Evolutionary conservation across 2,797 vertebrate genomes (phyloP).

Genomic region (Mionectes olivaceus): DNA sequence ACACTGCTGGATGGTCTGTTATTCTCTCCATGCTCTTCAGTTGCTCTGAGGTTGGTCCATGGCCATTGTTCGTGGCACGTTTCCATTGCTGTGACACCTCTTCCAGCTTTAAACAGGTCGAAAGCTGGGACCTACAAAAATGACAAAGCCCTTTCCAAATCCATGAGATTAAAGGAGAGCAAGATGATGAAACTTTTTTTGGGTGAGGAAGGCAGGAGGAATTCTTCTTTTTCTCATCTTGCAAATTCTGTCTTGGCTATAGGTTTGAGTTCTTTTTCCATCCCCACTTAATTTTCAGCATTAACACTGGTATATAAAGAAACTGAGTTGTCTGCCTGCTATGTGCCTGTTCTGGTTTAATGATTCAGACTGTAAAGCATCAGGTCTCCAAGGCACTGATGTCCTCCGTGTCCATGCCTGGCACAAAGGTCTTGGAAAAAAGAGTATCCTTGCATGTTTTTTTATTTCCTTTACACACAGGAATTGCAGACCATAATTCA

Average conservation of each 20-base stretch:
- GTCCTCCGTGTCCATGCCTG: not conserved
- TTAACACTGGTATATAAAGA: not conserved
- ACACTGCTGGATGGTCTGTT: not conserved
- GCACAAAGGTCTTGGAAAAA: not conserved
- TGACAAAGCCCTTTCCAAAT: not conserved
- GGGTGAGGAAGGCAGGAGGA: not conserved
- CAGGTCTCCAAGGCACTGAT: fast-evolving
- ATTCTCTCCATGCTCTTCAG: not conserved
- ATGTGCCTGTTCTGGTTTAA: not conserved
- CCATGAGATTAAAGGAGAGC: not conserved
- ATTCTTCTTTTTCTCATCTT: not conserved
- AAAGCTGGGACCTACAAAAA: not conserved
- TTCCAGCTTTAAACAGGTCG: not conserved
- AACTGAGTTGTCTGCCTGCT: not conserved
- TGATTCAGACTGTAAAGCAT: not conserved
- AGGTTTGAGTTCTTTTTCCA: not conserved
- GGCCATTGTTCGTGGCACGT: not conserved
- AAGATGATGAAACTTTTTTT: not conserved
- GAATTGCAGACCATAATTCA: not conserved
- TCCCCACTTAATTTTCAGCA: not conserved
- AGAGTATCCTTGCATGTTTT: not conserved
- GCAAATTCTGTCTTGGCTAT: not conserved
- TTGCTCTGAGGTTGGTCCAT: not conserved
- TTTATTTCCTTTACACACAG: not conserved
- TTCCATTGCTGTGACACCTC: not conserved